Percentiles rank a stretch among this genome's conserved stretches.
These are phyloP conservation scores for Sus cebifrons DNA, from an alignment of 2,797 vertebrate genomes.

Conservation along the genomic window DNA sequence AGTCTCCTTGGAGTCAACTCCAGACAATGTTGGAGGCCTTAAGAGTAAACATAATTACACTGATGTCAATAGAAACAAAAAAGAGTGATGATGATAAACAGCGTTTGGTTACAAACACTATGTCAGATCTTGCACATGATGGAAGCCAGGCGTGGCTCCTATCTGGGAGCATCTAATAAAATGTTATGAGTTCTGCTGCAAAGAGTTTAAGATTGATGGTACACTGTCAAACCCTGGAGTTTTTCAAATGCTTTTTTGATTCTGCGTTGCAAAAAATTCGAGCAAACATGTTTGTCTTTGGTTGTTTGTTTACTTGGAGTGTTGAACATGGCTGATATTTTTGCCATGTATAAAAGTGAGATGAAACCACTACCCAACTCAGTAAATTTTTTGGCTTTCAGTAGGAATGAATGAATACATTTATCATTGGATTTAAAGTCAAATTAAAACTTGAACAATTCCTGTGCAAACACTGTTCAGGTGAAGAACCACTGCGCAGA, in stretches of 20 bases:
- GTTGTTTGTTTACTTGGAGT: constrained; percentile 34
- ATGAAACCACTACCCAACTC: constrained; percentile 14
- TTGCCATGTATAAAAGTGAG: constrained; percentile 33
- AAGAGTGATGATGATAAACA: constrained; percentile 21
- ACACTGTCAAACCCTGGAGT: neutral
- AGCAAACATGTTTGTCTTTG: constrained; percentile 62
- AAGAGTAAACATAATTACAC: neutral
- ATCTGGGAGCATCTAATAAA: constrained; percentile 74
- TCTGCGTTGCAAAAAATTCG: constrained; percentile 62
- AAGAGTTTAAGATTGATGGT: constrained; percentile 67
- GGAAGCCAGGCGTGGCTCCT: neutral
- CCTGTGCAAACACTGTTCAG: neutral
- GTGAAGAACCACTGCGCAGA: neutral
- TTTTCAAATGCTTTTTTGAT: constrained; percentile 61
- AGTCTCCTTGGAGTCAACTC: neutral
- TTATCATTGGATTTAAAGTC: constrained; percentile 16
- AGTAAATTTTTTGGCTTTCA: neutral
- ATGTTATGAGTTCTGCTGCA: constrained; percentile 67
- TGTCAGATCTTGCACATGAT: neutral
- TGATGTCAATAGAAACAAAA: neutral
- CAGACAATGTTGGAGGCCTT: neutral
- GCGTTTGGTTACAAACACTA: constrained; percentile 1
- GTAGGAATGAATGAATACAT: neutral
- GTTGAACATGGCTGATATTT: constrained; percentile 28
- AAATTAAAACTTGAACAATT: neutral